Base-by-base conservation (phyloP, 2,797 vertebrate species). In the Naso thynnoides region DNA sequence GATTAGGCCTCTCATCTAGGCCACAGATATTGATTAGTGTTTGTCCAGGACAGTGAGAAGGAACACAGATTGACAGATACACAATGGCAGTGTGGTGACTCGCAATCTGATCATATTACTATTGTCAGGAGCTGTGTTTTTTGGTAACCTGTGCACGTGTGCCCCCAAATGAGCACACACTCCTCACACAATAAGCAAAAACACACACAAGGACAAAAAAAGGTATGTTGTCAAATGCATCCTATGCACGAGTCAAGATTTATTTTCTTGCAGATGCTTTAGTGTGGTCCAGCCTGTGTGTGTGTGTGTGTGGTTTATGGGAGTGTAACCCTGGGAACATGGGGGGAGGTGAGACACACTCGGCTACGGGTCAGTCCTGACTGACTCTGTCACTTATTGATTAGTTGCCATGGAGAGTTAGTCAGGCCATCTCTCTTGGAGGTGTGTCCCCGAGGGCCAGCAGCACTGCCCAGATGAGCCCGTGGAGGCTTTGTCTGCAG, bases 341-440 rank as follows among this genome's bases (percentile, higher is more conserved):
- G 64, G 86, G 89, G 88, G 91, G 86, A 82, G 88, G 84, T 85
- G 54, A 77, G 45, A 62, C 75, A 53, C 76, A 66, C 83, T 88
- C 56, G 7, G 86, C 89, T 84, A 62, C 18, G 86, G 87, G 86
- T 93, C 90, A 92, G 88, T 88, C 82, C 94, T 96, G 91, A 95
- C 94, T 89, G 93, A 93, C 88, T 95, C 93, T 95, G 95, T 95
- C 94, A 95, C 92, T 94, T 96, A 97, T 97, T 97, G 96, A 97
- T 96, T 97, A 96, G 94, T 96, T 98, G 96, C 96, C 96, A 97
- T 94, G 93, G 95, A 93, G 94, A 95, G 94, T 98, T 96, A 95
- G 94, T 94, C 95, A 93, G 95, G 94, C 95, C 95, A 94, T 93
- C 94, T 95, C 94, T 95, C 95, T 95, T 82, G 84, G 89, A 92